Conservation (phyloP, 2,797 vertebrate genomes). For the Emydoidea blandingii region DNA sequence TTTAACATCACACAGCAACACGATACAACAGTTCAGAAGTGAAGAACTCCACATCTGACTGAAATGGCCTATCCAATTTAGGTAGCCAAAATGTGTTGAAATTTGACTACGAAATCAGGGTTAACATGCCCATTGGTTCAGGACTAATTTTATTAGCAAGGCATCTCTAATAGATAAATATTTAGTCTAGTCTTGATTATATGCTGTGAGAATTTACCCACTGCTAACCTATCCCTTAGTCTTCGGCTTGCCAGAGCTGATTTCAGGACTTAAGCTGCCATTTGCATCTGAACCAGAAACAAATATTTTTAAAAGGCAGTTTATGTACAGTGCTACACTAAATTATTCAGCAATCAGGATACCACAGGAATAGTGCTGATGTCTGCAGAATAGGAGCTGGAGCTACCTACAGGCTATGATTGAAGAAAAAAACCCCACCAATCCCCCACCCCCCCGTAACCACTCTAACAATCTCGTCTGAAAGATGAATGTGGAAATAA, state of each 20-base stretch:
- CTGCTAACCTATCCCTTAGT: accelerated
- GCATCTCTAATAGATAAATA: background rate
- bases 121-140: background rate
- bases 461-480: background rate
- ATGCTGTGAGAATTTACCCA: accelerated
- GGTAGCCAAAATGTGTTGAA: background rate
- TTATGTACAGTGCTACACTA: background rate
- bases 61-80: background rate
- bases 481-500: background rate
- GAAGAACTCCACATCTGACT: background rate
- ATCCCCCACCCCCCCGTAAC: background rate
- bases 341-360: slow-evolving; percentile 29
- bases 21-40: background rate
- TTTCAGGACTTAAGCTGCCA: background rate
- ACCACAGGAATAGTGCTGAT: background rate
- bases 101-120: background rate
- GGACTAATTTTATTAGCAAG: background rate
- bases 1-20: accelerated
- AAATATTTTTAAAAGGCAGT: background rate
- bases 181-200: background rate
- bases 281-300: background rate
- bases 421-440: too few species aligned
- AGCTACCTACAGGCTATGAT: background rate
- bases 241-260: background rate
- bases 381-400: slow-evolving; percentile 13